Conservation (phyloP, 2,797 vertebrate genomes). For the Pelochelys cantorii region DNA sequence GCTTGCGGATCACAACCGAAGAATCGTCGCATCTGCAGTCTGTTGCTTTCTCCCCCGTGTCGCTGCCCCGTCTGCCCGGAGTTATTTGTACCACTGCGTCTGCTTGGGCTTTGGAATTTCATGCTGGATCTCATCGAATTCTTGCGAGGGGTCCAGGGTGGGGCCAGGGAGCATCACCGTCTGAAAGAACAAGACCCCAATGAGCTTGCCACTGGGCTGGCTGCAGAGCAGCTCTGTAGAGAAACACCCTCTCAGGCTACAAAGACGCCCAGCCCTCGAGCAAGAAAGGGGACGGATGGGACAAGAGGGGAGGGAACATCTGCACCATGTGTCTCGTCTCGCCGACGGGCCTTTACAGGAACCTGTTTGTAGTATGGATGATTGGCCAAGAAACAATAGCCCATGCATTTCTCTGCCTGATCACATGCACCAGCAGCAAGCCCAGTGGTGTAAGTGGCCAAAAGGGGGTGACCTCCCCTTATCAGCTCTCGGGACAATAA, state of each 20-base stretch:
- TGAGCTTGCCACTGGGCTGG: not conserved
- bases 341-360: not conserved
- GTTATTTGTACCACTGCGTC: slow-evolving; percentile 78
- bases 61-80: not conserved
- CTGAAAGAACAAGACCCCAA: slow-evolving; percentile 78
- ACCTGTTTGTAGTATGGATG: fast-evolving
- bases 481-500: not conserved
- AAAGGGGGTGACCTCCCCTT: not conserved
- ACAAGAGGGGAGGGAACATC: fast-evolving
- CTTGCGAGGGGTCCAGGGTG: slow-evolving; percentile 80
- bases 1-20: not conserved
- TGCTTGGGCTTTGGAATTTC: slow-evolving; percentile 73
- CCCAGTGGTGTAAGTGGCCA: not conserved
- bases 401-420: fast-evolving
- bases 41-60: fast-evolving
- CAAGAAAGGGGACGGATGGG: not conserved
- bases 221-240: not conserved
- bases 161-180: slow-evolving; percentile 92
- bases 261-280: not conserved
- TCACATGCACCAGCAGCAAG: fast-evolving
- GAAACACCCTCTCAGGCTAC: fast-evolving
- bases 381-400: not conserved
- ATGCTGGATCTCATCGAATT: slow-evolving; percentile 80
- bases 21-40: not conserved
- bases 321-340: not conserved